phyloP scores from a whole-genome alignment of 1,140 invertebrate species.

The Chelonus insularis region DNA sequence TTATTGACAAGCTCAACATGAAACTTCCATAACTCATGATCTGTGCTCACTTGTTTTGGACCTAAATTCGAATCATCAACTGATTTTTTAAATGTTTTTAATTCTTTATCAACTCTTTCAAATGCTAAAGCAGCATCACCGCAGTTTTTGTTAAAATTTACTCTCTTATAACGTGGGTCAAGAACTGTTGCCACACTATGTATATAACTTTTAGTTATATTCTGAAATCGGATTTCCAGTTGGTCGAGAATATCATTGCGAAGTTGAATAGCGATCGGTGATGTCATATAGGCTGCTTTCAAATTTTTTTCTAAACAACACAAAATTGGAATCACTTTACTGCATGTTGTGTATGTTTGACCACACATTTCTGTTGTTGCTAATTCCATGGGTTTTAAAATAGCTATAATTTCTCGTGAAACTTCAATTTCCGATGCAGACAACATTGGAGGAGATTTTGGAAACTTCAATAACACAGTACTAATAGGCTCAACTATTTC shows the following conservation, averaged over 20 bases:
- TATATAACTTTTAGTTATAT: too few relatives aligned
- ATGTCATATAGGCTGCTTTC: too few relatives aligned
- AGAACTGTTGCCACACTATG: neutral
- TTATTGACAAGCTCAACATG: too few relatives aligned
- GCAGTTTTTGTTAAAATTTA: neutral
- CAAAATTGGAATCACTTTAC: constrained; percentile 23
- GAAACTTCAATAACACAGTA: constrained; percentile 21
- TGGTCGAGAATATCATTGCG: neutral
- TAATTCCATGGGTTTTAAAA: constrained; percentile 18
- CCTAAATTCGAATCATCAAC: too few relatives aligned
- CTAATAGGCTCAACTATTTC: constrained; percentile 12
- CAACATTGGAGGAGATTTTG: constrained; percentile 26
- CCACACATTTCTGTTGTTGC: constrained; percentile 16
- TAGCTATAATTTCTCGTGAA: constrained; percentile 7
- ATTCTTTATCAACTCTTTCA: neutral
- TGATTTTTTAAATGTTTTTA: neutral
- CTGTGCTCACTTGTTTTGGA: too few relatives aligned
- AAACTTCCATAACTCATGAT: too few relatives aligned
- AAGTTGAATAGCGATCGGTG: neutral
- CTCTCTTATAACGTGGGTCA: neutral
- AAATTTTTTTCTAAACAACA: constrained; percentile 19
- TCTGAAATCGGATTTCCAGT: too few relatives aligned
- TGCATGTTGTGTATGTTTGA: constrained; percentile 13
- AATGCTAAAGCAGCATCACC: neutral
- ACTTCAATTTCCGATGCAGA: constrained; percentile 16